Base-by-base conservation (phyloP, 2,113 vertebrate genomes). In the Phrynosoma blainvillii region DNA sequence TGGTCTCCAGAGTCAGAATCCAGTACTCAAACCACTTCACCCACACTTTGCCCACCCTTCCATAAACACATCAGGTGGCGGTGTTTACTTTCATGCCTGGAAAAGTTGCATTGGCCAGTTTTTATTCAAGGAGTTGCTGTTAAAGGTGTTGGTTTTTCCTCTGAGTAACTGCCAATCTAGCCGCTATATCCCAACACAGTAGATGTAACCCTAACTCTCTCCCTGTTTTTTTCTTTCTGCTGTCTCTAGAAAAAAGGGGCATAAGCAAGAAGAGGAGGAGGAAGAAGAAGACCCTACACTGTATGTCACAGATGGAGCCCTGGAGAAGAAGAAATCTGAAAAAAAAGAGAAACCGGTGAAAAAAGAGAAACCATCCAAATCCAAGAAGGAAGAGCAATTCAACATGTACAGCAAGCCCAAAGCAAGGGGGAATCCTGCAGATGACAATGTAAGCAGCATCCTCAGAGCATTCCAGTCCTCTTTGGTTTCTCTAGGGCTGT, bases 331-430 rank as follows among this genome's bases (percentile, higher is more conserved):
- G 2, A 52, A 18, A 1, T 25, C 78, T 9, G 40, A 32, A 4
- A 66, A 86, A 62, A 71, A 4, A 68, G 83, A 76, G 27, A 84
- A 85, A 27, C 42, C 65, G 13, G 59, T 36, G 3, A 66, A 86
- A 62, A 71, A 4, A 68, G 83, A 76, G 27, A 84, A 85, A 27
- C 42, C 65, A 5, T 11, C 70, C 59, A 54, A 66, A 47, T 18
- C 32, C 3, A 74, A 81, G 2, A 54, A 74, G 25, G 62, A 77
- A 1, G 86, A 84, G 23, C 25, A 68, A 12, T 18, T 86, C 79
- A 89, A 86, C 56, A 56, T 62, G 27, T 82, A 32, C 88, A 86
- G 8, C 84, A 82, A 90, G 73, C 0, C 40, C n/a, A 70, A 66
- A 32, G 11, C 32, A 13, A 42, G 14, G 11, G 40, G 68, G 52